Percentiles rank a stretch among this genome's conserved stretches.
Evolutionary conservation across 1,140 invertebrate genomes (phyloP).

Genomic region (Phthorimaea operculella): DNA sequence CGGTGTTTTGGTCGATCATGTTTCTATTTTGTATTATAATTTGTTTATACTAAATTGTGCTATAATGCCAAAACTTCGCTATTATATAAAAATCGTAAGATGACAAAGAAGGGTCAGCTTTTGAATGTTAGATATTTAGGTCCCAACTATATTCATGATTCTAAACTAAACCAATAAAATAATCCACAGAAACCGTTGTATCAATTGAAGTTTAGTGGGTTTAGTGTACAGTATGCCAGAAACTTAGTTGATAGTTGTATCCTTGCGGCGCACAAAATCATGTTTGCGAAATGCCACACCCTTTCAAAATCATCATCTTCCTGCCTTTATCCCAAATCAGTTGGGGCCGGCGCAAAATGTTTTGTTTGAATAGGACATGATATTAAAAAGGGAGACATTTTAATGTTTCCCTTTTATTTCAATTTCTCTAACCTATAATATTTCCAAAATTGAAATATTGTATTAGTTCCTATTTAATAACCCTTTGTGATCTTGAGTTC

Average conservation of each 20-base stretch:
- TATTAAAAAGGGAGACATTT: no score
- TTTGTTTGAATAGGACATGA: no score
- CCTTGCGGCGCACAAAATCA: no score
- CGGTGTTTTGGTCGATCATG: slow-evolving; percentile 31
- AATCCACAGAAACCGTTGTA: not conserved
- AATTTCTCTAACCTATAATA: no score
- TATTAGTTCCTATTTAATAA: no score
- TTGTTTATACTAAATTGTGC: slow-evolving; percentile 7
- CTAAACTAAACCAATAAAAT: not conserved
- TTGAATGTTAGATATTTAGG: slow-evolving; percentile 23
- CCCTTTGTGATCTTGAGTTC: no score
- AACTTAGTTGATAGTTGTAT: slow-evolving; percentile 21
- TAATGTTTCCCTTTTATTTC: no score
- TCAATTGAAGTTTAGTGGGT: not conserved
- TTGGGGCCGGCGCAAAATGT: no score
- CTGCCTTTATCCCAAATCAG: no score
- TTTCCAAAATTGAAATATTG: no score
- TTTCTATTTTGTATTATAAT: slow-evolving; percentile 7
- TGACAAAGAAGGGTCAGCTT: slow-evolving; percentile 15
- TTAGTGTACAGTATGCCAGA: slow-evolving; percentile 16
- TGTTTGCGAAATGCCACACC: no score
- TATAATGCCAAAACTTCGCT: slow-evolving; percentile 9
- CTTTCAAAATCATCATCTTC: no score
- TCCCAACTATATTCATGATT: not conserved
- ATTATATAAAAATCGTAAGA: slow-evolving; percentile 1